Evolutionary conservation across 2,113 vertebrate genomes (phyloP).

Genomic region (Holacanthus passer): DNA sequence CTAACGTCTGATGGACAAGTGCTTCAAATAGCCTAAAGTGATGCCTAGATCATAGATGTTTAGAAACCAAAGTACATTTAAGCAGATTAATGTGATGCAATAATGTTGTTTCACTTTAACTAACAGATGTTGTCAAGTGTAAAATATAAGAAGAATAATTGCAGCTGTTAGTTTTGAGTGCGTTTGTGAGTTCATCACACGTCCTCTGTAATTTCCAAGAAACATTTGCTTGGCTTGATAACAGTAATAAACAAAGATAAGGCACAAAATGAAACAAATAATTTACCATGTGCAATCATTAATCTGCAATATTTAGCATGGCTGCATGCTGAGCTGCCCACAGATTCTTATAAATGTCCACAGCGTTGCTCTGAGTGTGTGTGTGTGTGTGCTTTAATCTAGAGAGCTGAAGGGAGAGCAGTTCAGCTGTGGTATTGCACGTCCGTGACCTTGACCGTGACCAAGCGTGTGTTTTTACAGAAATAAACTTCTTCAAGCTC

Average conservation of each 20-base stretch:
- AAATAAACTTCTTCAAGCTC: slow-evolving; percentile 66
- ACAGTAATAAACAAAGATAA: not conserved
- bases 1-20: not conserved
- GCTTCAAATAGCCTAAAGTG: not conserved
- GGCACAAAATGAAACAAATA: not conserved
- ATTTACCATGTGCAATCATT: not conserved
- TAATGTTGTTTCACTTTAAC: not conserved
- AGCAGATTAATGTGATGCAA: not conserved
- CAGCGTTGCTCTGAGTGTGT: not conserved
- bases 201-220: too few species aligned
- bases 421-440: slow-evolving; percentile 20
- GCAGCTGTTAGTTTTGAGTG: too few species aligned
- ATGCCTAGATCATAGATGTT: not conserved
- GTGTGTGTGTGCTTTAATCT: slow-evolving; percentile 28
- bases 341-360: slow-evolving; percentile 2
- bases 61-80: not conserved
- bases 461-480: slow-evolving; percentile 44
- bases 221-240: not conserved
- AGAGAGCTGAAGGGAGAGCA: slow-evolving; percentile 40
- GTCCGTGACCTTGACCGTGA: slow-evolving; percentile 58
- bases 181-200: too few species aligned
- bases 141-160: not conserved
- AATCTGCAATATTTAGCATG: not conserved
- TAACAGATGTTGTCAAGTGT: not conserved
- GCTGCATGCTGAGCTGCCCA: slow-evolving; percentile 23